Evolutionary conservation across 2,888 invertebrate genomes (phyloP).

Genomic region (Stenolophus ochropezus): DNA sequence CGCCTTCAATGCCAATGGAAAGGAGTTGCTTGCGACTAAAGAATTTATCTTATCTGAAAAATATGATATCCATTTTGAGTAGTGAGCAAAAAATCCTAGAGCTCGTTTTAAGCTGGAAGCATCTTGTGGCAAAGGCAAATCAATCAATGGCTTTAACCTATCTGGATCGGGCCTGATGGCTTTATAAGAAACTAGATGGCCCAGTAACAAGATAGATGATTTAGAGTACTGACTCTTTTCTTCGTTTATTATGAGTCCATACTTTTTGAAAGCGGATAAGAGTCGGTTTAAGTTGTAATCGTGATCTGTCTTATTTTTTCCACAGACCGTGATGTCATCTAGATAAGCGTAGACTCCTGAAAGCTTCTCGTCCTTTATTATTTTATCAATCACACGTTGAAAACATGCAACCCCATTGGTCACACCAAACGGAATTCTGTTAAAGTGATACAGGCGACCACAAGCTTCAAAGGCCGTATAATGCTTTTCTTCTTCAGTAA

Average conservation of each 20-base stretch:
- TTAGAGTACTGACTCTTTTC: neutral
- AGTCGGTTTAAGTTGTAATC: constrained; percentile 50
- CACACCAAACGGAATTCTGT: constrained; percentile 60
- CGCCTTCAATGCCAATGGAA: neutral
- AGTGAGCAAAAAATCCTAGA: neutral
- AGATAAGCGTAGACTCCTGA: constrained; percentile 51
- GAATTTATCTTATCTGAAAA: neutral
- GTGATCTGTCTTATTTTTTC: constrained; percentile 57
- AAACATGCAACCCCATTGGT: constrained; percentile 61
- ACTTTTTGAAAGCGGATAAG: neutral
- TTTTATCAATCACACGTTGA: constrained; percentile 54
- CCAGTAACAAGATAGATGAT: neutral
- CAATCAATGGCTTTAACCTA: neutral
- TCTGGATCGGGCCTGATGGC: neutral
- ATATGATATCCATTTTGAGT: neutral
- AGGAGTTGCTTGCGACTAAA: neutral
- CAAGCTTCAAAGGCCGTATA: constrained; percentile 61
- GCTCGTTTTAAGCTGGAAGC: neutral
- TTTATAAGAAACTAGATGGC: neutral
- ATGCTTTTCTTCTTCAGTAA: constrained; percentile 43
- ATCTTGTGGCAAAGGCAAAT: neutral
- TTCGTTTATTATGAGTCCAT: neutral
- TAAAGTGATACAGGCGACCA: constrained; percentile 60
- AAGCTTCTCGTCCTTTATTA: neutral
- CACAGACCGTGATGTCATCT: constrained; percentile 60